Base-by-base conservation (phyloP, 2,888 invertebrate genomes). In the Brachyopa scutellaris region DNA sequence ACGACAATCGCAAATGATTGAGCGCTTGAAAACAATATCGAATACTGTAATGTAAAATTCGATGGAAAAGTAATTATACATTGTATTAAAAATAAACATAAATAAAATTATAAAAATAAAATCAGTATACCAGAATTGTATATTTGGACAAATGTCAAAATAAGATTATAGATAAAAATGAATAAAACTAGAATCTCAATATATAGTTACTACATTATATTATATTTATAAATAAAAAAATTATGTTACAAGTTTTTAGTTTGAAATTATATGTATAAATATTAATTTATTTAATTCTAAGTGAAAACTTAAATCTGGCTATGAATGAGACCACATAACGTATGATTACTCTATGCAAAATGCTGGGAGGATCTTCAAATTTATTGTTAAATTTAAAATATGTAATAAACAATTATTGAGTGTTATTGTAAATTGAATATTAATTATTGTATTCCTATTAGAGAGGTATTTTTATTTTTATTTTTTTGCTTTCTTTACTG, bases 1-100 rank as follows among this genome's bases (percentile, higher is more conserved):
- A 82, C 53, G 77, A 82, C 82, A 82, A 82, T 82, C 82, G 47
- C 40, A 57, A 53, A 72, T 77, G 82, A 82, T 82, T 82, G 82
- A 72, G 59, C 51, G 72, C 61, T 72, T 29, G 36, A 51, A n/a
- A 55, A 73, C 36, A 38, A 61, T 45, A 78, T 7, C 47, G 13
- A 51, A 64, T 6, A 36, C 0, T 11, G 5, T 11, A 36, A 42
- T 76, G 64, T 64, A 76, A 1, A 69, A 64, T 76, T 76, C 21
- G 69, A 69, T 80, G 76, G 69, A 49, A 38, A 64, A 23, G 15
- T 47, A 59, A 51, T 26, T 31, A 51, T 38, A 51, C 21, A n/a
- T 7, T 13, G 57, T 29, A 15, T 19, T 47, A 11, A 19, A 33
- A 13, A 6, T 9, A 49, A 42, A 49, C n/a, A n/a, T n/a, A n/a